phyloP scores from a whole-genome alignment of 2,113 vertebrate species.

The Ptychochromis oligacanthus region DNA sequence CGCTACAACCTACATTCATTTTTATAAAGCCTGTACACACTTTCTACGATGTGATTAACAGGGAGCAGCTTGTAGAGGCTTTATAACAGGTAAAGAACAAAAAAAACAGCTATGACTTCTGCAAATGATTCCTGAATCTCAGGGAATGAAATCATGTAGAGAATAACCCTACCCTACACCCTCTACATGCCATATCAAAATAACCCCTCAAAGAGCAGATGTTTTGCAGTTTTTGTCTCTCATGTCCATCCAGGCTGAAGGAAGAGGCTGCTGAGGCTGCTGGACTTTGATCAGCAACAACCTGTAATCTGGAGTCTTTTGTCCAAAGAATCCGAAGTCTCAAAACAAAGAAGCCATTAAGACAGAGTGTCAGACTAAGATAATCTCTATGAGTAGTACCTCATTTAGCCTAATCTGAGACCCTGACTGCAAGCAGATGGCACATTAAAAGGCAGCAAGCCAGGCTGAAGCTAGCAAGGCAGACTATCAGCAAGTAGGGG shows the following conservation, averaged over 20 bases:
- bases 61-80: background rate
- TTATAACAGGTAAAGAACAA: background rate
- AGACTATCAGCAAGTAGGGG: background rate
- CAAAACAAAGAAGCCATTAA: slow-evolving; percentile 53
- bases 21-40: background rate
- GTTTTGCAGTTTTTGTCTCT: background rate
- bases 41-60: slow-evolving; percentile 2
- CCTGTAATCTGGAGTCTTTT: background rate
- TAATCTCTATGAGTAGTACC: slow-evolving; percentile 57
- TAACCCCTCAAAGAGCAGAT: background rate
- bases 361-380: slow-evolving; percentile 38
- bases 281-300: background rate
- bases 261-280: too few relatives aligned
- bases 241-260: slow-evolving; percentile 10
- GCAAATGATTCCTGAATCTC: slow-evolving; percentile 7
- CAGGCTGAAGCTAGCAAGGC: background rate
- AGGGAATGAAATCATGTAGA: slow-evolving; percentile 19
- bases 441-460: slow-evolving; percentile 40
- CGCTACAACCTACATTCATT: slow-evolving; percentile 23
- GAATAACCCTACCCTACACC: slow-evolving; percentile 22
- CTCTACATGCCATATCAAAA: background rate
- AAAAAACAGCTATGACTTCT: background rate
- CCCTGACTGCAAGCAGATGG: slow-evolving; percentile 63
- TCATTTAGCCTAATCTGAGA: slow-evolving; percentile 56
- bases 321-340: slow-evolving; percentile 8